Evolutionary conservation across 2,888 invertebrate species (phyloP).

Genomic region (Catocala nupta): DNA sequence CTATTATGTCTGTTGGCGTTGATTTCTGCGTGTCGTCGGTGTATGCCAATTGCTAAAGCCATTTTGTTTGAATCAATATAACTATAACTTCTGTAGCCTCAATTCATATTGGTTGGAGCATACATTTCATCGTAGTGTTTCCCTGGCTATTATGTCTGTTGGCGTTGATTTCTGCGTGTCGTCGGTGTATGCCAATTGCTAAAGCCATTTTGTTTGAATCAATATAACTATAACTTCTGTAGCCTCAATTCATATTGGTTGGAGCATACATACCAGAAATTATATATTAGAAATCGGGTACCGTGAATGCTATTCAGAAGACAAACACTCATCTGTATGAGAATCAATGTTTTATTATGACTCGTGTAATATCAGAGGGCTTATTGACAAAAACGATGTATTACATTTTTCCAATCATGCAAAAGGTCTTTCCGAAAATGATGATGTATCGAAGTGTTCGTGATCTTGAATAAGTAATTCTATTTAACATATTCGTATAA

Average conservation of each 20-base stretch:
- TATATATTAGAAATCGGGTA: slow-evolving; percentile 16
- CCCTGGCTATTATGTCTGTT: slow-evolving; percentile 53
- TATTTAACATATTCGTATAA: slow-evolving; percentile 37
- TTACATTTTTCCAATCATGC: slow-evolving; percentile 52
- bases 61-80: slow-evolving; percentile 12
- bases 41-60: slow-evolving; percentile 32
- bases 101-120: slow-evolving; percentile 1
- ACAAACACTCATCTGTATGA: slow-evolving; percentile 47
- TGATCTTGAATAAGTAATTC: slow-evolving; percentile 55
- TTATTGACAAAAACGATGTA: slow-evolving; percentile 52
- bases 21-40: slow-evolving; percentile 30
- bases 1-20: slow-evolving; percentile 55
- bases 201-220: slow-evolving; percentile 26
- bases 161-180: slow-evolving; percentile 41
- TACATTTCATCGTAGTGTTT: slow-evolving; percentile 67
- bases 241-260: slow-evolving; percentile 8
- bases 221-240: slow-evolving; percentile 9
- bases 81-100: slow-evolving; percentile 13
- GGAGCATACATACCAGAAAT: not conserved
- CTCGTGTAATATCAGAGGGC: slow-evolving; percentile 44
- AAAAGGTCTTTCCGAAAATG: slow-evolving; percentile 42
- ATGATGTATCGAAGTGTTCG: slow-evolving; percentile 44
- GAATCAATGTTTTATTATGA: slow-evolving; percentile 52
- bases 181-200: slow-evolving; percentile 26
- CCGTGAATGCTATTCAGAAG: slow-evolving; percentile 16